phyloP scores from a whole-genome alignment of 2,888 invertebrate species.

The Ceraclea dissimilis region DNA sequence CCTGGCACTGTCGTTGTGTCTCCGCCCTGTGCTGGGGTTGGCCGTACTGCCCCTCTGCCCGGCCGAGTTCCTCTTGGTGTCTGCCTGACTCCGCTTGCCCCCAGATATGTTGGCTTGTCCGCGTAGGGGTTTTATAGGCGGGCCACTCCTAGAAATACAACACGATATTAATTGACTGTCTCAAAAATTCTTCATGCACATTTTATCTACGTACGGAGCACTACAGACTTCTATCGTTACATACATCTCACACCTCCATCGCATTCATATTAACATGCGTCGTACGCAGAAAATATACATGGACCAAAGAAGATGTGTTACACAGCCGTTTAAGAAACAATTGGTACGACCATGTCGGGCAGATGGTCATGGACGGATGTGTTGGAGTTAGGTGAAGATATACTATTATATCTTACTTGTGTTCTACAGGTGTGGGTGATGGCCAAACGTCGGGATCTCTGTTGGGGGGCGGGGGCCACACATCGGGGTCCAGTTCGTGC shows the following conservation, averaged over 20 bases:
- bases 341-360: too few relatives aligned
- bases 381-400: too few relatives aligned
- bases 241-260: too few relatives aligned
- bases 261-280: too few relatives aligned
- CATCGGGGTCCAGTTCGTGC: constrained; percentile 64
- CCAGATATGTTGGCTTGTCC: constrained; percentile 30
- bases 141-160: constrained; percentile 33
- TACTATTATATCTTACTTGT: constrained; percentile 57
- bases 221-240: too few relatives aligned
- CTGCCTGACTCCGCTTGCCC: constrained; percentile 33
- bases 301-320: too few relatives aligned
- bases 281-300: too few relatives aligned
- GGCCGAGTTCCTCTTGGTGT: constrained; percentile 33
- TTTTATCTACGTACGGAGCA: too few relatives aligned
- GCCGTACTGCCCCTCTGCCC: constrained; percentile 27
- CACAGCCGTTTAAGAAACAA: too few relatives aligned
- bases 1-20: constrained; percentile 23
- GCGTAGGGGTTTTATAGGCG: constrained; percentile 37
- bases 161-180: too few relatives aligned
- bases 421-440: constrained; percentile 69
- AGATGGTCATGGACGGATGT: too few relatives aligned
- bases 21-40: neutral
- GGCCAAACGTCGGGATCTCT: constrained; percentile 86
- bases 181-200: too few relatives aligned
- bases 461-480: constrained; percentile 61